Conservation (phyloP, 2,797 vertebrate species). For the Notamacropus eugenii region DNA sequence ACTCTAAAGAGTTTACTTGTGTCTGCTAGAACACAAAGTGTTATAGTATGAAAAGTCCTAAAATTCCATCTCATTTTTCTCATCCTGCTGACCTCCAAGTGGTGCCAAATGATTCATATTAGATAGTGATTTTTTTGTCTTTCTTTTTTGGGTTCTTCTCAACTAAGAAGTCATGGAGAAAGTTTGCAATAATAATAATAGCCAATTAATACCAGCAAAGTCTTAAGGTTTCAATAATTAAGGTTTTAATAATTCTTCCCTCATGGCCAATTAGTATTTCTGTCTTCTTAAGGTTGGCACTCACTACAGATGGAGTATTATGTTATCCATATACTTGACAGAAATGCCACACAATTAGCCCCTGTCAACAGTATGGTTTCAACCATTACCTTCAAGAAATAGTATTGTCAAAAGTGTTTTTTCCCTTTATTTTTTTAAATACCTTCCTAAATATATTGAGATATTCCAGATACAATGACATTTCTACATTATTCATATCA, state of each 20-base stretch:
- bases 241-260: not conserved
- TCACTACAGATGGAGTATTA: not conserved
- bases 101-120: not conserved
- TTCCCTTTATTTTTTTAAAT: not conserved
- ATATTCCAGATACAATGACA: not conserved
- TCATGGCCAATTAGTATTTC: not conserved
- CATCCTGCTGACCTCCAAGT: not conserved
- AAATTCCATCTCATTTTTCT: not conserved
- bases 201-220: not conserved
- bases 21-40: not conserved
- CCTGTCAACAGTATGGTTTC: not conserved
- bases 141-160: not conserved
- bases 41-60: not conserved
- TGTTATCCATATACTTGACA: not conserved
- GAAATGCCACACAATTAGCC: not conserved
- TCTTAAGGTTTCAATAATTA: not conserved
- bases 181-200: not conserved
- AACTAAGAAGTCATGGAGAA: not conserved
- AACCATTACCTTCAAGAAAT: not conserved
- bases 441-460: not conserved
- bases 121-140: not conserved
- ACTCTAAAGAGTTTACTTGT: not conserved
- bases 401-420: not conserved
- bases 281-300: too few relatives aligned
- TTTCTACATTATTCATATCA: not conserved